Conservation (phyloP, 2,797 vertebrate genomes). For the Urophycis tenuis region DNA sequence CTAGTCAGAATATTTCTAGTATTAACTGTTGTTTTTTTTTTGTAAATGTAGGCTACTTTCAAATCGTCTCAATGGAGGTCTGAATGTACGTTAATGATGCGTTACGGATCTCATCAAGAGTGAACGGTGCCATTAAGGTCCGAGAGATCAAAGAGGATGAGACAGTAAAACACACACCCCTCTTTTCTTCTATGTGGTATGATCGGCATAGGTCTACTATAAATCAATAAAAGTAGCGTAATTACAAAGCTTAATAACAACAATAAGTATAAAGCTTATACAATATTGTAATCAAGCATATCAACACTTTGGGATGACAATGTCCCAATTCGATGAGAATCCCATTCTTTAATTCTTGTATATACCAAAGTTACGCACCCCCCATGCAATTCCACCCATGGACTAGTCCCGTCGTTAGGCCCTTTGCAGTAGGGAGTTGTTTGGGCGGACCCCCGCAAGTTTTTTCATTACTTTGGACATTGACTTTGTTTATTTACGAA, state of each 20-base stretch:
- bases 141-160: slow-evolving; percentile 2
- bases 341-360: neutral
- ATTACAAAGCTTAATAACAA: neutral
- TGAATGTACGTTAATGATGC: neutral
- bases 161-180: neutral
- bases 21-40: too few species aligned
- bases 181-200: slow-evolving; percentile 50
- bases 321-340: neutral
- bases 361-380: slow-evolving; percentile 31
- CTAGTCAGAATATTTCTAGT: neutral
- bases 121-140: neutral
- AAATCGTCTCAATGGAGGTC: neutral
- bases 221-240: neutral
- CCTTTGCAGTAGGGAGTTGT: slow-evolving; percentile 73
- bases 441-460: slow-evolving; percentile 61
- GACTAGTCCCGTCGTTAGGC: slow-evolving; percentile 64
- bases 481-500: slow-evolving; percentile 37
- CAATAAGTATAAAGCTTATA: neutral
- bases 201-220: slow-evolving; percentile 39
- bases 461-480: slow-evolving; percentile 60
- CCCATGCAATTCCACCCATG: slow-evolving; percentile 59
- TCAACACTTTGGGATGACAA: neutral
- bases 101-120: neutral
- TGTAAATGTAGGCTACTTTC: too few species aligned
- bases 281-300: neutral